Base-by-base conservation (phyloP, 2,888 invertebrate species). In the Eupelmus urozonus region DNA sequence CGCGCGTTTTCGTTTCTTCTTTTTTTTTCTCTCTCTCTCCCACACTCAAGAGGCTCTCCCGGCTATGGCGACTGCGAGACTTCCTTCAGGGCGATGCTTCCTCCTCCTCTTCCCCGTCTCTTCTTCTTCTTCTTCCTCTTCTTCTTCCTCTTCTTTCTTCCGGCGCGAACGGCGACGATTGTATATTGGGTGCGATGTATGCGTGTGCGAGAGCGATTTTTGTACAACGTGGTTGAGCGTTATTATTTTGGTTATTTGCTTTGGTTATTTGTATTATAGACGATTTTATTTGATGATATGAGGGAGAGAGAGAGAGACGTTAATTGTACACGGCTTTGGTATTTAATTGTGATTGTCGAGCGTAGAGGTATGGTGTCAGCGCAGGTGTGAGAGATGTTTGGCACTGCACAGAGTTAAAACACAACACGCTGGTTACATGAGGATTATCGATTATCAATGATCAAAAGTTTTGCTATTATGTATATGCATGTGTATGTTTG, bases 271-370 rank as follows among this genome's bases (percentile, higher is more conserved):
- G 49, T 3, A n/a, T 13, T 49, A n/a, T 4, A 20, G 20, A 20
- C 53, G 49, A 34, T 49, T 53, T 49, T 57, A 49, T 11, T 16
- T 67, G 73, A 76, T 79, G 79, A 79, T 79, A 79, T 79, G 76
- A 76, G 3, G n/a, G n/a, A n/a, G n/a, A n/a, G n/a, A n/a, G n/a
- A n/a, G n/a, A n/a, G 69, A 57, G 40, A 72, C 66, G 72, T 71
- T 42, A 49, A 72, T 71, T n/a, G n/a, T n/a, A n/a, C n/a, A n/a
- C n/a, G n/a, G n/a, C n/a, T n/a, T n/a, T n/a, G n/a, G n/a, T n/a
- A n/a, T n/a, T n/a, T n/a, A n/a, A 20, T 79, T 73, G 76, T 79
- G 79, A 79, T 79, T 79, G 79, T 79, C 79, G 79, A 73, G 69
- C 76, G 72, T 76, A 76, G 79, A 79, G 67, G 67, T 79, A 76